Evolutionary conservation across 2,113 vertebrate species (phyloP).

Genomic region (Tautogolabrus adspersus): DNA sequence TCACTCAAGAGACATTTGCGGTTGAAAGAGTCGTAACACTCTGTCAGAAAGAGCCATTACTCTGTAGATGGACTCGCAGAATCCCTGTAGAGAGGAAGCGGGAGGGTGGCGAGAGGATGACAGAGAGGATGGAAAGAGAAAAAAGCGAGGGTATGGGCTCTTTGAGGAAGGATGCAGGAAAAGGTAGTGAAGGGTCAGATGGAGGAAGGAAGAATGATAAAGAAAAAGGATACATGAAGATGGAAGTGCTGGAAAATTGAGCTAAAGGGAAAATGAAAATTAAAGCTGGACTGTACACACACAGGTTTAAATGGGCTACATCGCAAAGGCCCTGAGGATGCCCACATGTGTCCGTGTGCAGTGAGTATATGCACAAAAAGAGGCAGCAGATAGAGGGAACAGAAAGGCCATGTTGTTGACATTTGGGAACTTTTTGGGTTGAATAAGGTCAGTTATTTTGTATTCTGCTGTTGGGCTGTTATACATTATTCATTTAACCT

Average conservation of each 20-base stretch:
- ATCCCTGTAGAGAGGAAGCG: slow-evolving; percentile 14
- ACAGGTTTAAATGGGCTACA: slow-evolving; percentile 21
- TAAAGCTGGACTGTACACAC: slow-evolving; percentile 25
- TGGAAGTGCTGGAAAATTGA: slow-evolving; percentile 20
- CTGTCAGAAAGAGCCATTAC: slow-evolving; percentile 58
- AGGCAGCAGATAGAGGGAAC: not conserved
- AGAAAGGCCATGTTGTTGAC: slow-evolving; percentile 1
- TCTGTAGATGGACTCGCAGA: slow-evolving; percentile 40
- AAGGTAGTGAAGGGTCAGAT: slow-evolving; percentile 17
- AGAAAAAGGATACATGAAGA: slow-evolving; percentile 11
- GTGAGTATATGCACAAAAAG: not conserved
- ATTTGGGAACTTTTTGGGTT: not conserved
- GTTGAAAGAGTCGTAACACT: slow-evolving; percentile 64
- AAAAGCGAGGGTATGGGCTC: slow-evolving; percentile 5
- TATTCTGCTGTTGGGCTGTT: slow-evolving; percentile 14
- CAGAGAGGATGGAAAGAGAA: not conserved
- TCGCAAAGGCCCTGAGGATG: slow-evolving; percentile 17
- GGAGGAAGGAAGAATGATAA: slow-evolving; percentile 30
- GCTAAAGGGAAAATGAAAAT: slow-evolving; percentile 22
- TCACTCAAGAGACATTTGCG: slow-evolving; percentile 65
- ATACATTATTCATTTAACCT: not conserved
- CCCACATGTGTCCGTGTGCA: not conserved
- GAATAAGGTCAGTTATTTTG: slow-evolving; percentile 12
- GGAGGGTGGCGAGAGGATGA: slow-evolving; percentile 13
- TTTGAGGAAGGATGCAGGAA: not conserved